Evolutionary conservation across 2,888 invertebrate species (phyloP), one percentile per base, ranked within the genome.

Genomic region (Microdon myrmicae): DNA sequence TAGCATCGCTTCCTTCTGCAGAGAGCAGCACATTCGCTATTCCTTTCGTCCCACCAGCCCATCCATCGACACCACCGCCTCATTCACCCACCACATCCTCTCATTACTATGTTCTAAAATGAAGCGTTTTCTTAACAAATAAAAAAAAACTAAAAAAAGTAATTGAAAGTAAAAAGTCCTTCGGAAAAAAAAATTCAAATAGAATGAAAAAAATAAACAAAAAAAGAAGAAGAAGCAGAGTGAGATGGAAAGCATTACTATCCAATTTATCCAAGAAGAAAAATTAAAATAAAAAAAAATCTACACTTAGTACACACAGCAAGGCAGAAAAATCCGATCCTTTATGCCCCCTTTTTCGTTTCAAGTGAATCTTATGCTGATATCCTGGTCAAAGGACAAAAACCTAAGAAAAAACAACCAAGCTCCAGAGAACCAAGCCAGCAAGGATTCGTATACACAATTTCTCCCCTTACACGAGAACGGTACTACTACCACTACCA

Each of bases 311-410:
- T 38, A 25, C 38, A 35, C 43, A 45, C 35, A 35, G 39, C 26
- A 32, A 34, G 38, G 5, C 19, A 47, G 28, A 14, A 41, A 58
- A 47, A 35, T 26, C 14, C 31, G 8, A 45, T 26, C 37, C 31
- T 20, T 39, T 19, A 19, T 23, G 9, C 17, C 13, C 31, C 16
- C 31, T 9, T 56, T 35, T 22, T n/a, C 17, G 35, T 37, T 51
- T 37, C 43, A 47, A 58, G 64, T 64, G 47, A 53, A 51, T 64
- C 47, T 47, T 64, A 58, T 64, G 64, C 64, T 64, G 64, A 64
- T 53, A 43, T 58, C 58, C 45, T 64, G 64, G 58, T 64, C 47
- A 53, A 51, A 58, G 51, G 43, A 58, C 25, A 41, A 45, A 41
- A 17, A 28, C 28, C 19, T 12, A 14, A 16, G 25, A 7, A 9